phyloP scores from a whole-genome alignment of 2,797 vertebrate genomes.

The Sebastes trivittatus region DNA sequence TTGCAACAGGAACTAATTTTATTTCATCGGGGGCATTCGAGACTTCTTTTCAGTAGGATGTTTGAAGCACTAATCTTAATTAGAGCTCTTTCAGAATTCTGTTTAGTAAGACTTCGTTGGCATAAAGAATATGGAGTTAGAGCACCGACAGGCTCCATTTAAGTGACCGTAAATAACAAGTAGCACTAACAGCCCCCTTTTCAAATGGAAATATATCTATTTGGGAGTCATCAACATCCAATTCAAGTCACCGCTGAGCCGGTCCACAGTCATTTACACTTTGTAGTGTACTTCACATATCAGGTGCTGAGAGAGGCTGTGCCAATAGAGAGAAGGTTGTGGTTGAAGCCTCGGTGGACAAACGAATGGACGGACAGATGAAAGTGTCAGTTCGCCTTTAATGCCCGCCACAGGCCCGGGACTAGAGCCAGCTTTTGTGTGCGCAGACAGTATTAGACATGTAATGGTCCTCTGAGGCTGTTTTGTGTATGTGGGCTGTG shows the following conservation, averaged over 20 bases:
- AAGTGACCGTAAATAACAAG: slow-evolving; percentile 33
- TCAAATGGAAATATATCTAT: slow-evolving; percentile 49
- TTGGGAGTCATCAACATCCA: slow-evolving; percentile 33
- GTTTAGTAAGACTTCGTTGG: neutral
- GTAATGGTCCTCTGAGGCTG: neutral
- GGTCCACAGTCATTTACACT: slow-evolving; percentile 13
- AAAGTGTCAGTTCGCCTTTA: slow-evolving; percentile 25
- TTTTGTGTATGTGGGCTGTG: neutral
- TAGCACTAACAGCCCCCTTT: slow-evolving; percentile 28
- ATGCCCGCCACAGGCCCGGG: slow-evolving; percentile 6
- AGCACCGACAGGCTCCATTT: slow-evolving; percentile 5
- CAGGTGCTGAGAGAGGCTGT: slow-evolving; percentile 21
- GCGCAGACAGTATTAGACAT: neutral
- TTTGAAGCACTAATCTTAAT: slow-evolving; percentile 37
- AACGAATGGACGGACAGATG: slow-evolving; percentile 5
- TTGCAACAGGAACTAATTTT: slow-evolving; percentile 14
- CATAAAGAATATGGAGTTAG: neutral
- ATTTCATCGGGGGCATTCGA: neutral
- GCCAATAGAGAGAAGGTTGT: slow-evolving; percentile 14
- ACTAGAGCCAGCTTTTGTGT: slow-evolving; percentile 13
- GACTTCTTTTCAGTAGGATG: neutral
- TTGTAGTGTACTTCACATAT: slow-evolving; percentile 42
- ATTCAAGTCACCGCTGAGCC: slow-evolving; percentile 30
- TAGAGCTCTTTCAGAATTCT: slow-evolving; percentile 31
- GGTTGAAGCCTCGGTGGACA: slow-evolving; percentile 35